These are phyloP conservation scores for Trichopoda pennipes DNA, from an alignment of 2,888 invertebrate species.

Conservation along the genomic window DNA sequence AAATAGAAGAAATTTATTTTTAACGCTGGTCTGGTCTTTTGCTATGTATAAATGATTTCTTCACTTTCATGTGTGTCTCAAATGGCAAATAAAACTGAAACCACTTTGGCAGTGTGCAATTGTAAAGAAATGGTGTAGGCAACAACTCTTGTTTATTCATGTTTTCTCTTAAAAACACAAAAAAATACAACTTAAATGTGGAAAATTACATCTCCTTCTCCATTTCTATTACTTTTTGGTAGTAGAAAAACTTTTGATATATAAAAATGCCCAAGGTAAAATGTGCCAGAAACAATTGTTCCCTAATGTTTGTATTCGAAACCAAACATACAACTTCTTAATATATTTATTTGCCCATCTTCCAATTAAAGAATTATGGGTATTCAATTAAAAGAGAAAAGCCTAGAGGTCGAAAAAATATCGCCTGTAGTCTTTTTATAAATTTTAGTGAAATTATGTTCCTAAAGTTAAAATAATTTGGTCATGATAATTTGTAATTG, in stretches of 20 bases:
- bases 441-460: too few species aligned
- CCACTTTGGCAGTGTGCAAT: conserved; percentile 15
- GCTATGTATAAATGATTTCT: conserved; percentile 16
- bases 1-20: neutral
- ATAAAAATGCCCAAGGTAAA: conserved; percentile 66
- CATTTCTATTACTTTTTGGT: conserved; percentile 28
- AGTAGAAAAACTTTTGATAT: conserved; percentile 51
- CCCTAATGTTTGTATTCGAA: conserved; percentile 44
- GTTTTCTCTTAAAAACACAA: neutral
- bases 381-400: conserved; percentile 27
- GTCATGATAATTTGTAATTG: too few species aligned
- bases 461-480: too few species aligned
- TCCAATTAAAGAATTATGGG: conserved; percentile 36
- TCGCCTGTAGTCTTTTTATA: neutral
- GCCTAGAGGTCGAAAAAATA: neutral
- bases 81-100: conserved; percentile 63
- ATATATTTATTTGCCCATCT: conserved; percentile 23
- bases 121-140: conserved; percentile 23
- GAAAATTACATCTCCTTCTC: conserved; percentile 11
- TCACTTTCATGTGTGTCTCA: conserved; percentile 53
- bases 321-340: conserved; percentile 28
- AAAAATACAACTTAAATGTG: neutral
- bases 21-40: conserved; percentile 12
- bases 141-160: conserved; percentile 44
- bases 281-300: conserved; percentile 63